Evolutionary conservation across 1,140 invertebrate species (phyloP).

Genomic region (Drosophila miranda): DNA sequence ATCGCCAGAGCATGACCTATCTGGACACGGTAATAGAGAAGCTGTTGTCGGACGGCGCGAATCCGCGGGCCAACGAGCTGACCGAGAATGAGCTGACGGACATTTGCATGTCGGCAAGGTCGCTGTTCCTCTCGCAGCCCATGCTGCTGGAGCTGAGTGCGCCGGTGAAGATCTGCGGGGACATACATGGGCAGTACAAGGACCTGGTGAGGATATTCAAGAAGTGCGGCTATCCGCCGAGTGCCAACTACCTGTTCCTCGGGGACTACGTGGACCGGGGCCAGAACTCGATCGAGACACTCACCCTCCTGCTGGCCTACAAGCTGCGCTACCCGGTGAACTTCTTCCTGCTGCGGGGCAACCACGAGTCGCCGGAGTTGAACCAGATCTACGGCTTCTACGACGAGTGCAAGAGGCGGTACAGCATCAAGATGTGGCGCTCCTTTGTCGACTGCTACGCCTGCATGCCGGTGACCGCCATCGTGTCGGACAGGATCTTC

Average conservation of each 20-base stretch:
- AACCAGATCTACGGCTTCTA: slow-evolving; percentile 40
- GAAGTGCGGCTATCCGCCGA: slow-evolving; percentile 24
- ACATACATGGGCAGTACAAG: slow-evolving; percentile 36
- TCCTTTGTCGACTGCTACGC: slow-evolving; percentile 90
- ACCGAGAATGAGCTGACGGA: neutral
- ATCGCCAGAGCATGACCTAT: neutral
- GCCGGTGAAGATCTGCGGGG: slow-evolving; percentile 44
- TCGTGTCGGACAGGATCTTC: slow-evolving; percentile 99
- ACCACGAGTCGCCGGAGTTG: slow-evolving; percentile 89
- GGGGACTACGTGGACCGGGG: slow-evolving; percentile 47
- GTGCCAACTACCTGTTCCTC: slow-evolving; percentile 36
- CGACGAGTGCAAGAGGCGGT: slow-evolving; percentile 44
- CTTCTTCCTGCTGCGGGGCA: slow-evolving; percentile 49
- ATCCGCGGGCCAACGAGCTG: neutral
- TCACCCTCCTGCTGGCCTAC: slow-evolving; percentile 30
- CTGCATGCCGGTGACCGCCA: slow-evolving; percentile 96
- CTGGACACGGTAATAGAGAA: slow-evolving; percentile 18
- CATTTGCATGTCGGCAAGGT: slow-evolving; percentile 1
- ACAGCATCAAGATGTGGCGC: slow-evolving; percentile 33
- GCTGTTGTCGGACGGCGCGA: neutral
- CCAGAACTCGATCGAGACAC: slow-evolving; percentile 24
- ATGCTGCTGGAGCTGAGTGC: slow-evolving; percentile 40
- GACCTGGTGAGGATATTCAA: slow-evolving; percentile 42
- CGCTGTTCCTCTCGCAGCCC: slow-evolving; percentile 31
- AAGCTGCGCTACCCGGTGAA: slow-evolving; percentile 34